Evolutionary conservation across 1,140 invertebrate genomes (phyloP), one percentile per base, ranked within the genome.

Genomic region (Yoshiicerus persimilis): DNA sequence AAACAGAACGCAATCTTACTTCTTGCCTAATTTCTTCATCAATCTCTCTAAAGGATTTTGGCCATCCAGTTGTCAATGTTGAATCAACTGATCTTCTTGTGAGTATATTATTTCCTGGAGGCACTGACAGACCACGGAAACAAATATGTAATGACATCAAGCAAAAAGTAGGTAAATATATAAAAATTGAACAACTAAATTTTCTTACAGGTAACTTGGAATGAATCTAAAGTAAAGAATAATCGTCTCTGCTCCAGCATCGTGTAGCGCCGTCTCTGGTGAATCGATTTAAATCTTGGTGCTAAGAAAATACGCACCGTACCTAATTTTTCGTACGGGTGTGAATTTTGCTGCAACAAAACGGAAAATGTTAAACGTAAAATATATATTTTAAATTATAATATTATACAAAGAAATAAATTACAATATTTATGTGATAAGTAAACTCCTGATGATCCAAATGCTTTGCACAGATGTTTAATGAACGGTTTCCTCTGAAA

Each of bases 21-120:
- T 6, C 47, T 3, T 16, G 20, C 2, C 16, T n/a, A n/a, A 56
- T 56, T 5, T 56, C 47, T n/a, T 56, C 13, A 4, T 56, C 16
- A 23, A 23, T 16, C 23, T 62, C n/a, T 64, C 23, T 56, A 93
- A 95, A 95, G 6, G 94, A 95, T 34, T 93, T 92, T 77, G 95
- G 94, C 88, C 94, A 95, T 6, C 95, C 94, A 90, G 95, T 94
- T 0, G 95, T 95, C 13, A 96, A 93, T 20, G 94, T 93, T 1
- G 95, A 95, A 0, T 95, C 92, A 0, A 91, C 92, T 0, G 95
- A 95, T 2, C 91, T 90, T 36, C 95, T 93, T 5, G 91, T 92
- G 10, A 95, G 93, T 4, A 91, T 93, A 87, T 95, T 95, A 36
- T 91, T 91, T 4, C 94, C 94, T 9, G 93, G 93, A 86, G 92